phyloP scores from a whole-genome alignment of 2,113 vertebrate species.

The Varanus salvator region DNA sequence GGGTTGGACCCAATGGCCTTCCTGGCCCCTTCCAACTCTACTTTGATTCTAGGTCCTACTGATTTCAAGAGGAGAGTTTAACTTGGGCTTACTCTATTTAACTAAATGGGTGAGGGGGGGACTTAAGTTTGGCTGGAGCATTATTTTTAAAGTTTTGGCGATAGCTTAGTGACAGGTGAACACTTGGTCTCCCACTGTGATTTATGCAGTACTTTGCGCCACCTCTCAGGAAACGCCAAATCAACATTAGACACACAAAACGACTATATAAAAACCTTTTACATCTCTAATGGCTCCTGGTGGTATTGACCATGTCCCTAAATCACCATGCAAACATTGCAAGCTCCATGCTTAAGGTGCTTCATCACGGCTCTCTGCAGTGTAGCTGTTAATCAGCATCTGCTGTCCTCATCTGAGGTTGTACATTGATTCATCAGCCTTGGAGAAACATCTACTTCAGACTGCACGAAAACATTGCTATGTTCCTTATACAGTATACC shows the following conservation, averaged over 20 bases:
- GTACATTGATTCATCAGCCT: constrained; percentile 6
- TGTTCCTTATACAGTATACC: not conserved
- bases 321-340: constrained; percentile 29
- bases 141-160: not conserved
- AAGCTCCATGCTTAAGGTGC: constrained; percentile 5
- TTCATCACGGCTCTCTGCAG: not conserved
- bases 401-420: not conserved
- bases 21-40: too few species aligned
- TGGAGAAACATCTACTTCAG: constrained; percentile 13
- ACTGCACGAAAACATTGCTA: not conserved
- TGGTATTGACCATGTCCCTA: not conserved
- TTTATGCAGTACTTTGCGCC: not conserved
- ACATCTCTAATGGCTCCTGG: constrained; percentile 16
- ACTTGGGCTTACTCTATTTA: not conserved
- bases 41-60: too few species aligned
- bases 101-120: not conserved
- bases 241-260: constrained; percentile 22
- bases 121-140: not conserved
- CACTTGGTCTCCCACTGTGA: not conserved
- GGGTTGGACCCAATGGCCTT: too few species aligned
- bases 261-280: not conserved
- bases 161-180: not conserved
- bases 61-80: not conserved
- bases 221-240: constrained; percentile 10
- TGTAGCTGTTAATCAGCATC: fast-evolving